Base-by-base conservation (phyloP, 2,888 invertebrate species). In the Molanna angustata region DNA sequence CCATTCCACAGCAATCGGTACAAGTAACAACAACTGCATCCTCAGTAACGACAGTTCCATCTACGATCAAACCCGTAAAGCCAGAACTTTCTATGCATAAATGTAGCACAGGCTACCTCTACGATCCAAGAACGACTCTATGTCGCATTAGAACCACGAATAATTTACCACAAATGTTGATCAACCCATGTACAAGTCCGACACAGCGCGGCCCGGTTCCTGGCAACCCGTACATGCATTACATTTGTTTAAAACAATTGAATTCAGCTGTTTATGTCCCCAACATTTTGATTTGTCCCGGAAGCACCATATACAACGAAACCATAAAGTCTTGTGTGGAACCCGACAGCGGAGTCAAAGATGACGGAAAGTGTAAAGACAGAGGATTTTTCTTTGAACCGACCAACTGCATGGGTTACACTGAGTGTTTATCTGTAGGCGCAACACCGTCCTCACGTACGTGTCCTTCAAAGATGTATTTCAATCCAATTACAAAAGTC, bases 241-340 rank as follows among this genome's bases (percentile, higher is more conserved):
- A 53, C 17, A 35, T 49, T 13, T 56, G 56, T 21, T 17, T 40
- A 3, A 37, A n/a, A n/a, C n/a, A n/a, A n/a, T n/a, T n/a, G n/a
- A n/a, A n/a, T n/a, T n/a, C n/a, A n/a, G n/a, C n/a, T n/a, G n/a
- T n/a, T 1, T 19, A 17, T 18, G 35, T 19, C 20, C 45, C 45
- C 3, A 40, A 45, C 16, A 31, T 45, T 11, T 46, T 54, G 14
- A 11, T 3, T 0, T 54, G 54, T 42, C 41, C 42, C 1, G 19
- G 13, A 11, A 40, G 35, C 20, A 20, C 3, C 3, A 21, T 35
- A 18, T 54, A 32, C 19, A 31, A 20, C 13, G n/a, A 14, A 1
- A 11, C 1, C 3, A 31, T 9, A n/a, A 22, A 17, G 9, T 14
- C 13, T 1, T 52, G 52, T 16, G 42, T 20, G 9, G 46, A 54